Evolutionary conservation across 2,888 invertebrate species (phyloP).

Genomic region (Erebia epiphron): DNA sequence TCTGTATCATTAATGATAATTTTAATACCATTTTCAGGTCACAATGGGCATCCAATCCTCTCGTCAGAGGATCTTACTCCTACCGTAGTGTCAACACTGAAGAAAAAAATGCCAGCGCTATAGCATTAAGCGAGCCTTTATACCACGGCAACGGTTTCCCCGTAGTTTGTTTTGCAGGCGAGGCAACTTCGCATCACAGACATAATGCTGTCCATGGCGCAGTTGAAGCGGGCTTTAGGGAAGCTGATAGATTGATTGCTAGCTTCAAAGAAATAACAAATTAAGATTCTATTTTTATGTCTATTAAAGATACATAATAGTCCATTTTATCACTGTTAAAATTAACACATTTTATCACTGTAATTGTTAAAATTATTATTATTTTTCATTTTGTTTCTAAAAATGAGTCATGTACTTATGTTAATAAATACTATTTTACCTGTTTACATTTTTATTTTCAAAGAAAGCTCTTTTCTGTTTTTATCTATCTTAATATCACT

Average conservation of each 20-base stretch:
- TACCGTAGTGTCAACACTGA: constrained; percentile 83
- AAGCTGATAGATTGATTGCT: constrained; percentile 84
- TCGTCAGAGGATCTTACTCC: constrained; percentile 86
- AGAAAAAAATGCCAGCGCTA: constrained; percentile 76
- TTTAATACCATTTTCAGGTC: constrained; percentile 69
- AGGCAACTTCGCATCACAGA: constrained; percentile 85
- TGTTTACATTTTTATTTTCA: no score
- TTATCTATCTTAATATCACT: no score
- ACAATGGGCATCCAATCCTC: constrained; percentile 85
- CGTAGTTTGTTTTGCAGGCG: constrained; percentile 86
- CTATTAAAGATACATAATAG: no score
- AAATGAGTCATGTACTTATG: no score
- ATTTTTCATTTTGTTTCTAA: no score
- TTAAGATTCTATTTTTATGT: background rate
- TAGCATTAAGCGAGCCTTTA: constrained; percentile 81
- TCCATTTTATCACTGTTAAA: no score
- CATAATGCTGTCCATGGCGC: constrained; percentile 89
- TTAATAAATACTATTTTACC: no score
- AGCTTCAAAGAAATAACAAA: constrained; percentile 48
- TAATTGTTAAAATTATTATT: no score
- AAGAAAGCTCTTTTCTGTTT: no score
- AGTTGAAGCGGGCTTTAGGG: constrained; percentile 87
- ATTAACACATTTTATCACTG: no score
- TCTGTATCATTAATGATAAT: background rate
- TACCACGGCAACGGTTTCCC: constrained; percentile 64